Conservation (phyloP, 2,113 vertebrate genomes). For the Pycnonotus jocosus region DNA sequence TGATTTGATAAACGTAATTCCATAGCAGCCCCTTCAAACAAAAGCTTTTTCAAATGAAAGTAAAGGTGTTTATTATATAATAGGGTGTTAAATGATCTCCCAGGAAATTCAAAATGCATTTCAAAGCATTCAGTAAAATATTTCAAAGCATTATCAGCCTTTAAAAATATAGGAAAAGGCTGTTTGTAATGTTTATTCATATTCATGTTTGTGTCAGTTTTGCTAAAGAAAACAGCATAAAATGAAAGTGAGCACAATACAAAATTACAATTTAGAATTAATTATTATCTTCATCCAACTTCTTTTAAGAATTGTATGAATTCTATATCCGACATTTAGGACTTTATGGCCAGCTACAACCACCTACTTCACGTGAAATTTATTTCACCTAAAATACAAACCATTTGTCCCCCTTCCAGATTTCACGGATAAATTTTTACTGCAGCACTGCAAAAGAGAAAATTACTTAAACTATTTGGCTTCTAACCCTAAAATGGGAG, state of each 20-base stretch:
- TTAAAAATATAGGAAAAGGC: neutral
- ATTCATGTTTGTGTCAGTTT: neutral
- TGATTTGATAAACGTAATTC: neutral
- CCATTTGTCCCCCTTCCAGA: neutral
- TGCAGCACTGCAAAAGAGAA: neutral
- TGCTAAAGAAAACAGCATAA: neutral
- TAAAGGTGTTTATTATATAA: neutral
- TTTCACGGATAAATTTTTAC: neutral
- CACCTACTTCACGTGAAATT: neutral
- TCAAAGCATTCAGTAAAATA: neutral
- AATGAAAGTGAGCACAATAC: neutral
- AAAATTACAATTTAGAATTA: neutral
- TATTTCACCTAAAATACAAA: neutral
- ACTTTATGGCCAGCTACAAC: neutral
- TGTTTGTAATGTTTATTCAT: neutral
- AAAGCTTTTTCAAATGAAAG: neutral
- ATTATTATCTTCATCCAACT: neutral
- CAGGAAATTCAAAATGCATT: neutral
- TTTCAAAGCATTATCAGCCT: neutral
- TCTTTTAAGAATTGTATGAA: neutral
- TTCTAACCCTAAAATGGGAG: neutral
- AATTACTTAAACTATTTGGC: neutral
- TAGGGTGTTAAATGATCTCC: neutral
- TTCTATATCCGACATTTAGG: neutral
- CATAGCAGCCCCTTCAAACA: neutral